Base-by-base conservation (phyloP, 2,888 invertebrate species). In the Yponomeuta malinellus region DNA sequence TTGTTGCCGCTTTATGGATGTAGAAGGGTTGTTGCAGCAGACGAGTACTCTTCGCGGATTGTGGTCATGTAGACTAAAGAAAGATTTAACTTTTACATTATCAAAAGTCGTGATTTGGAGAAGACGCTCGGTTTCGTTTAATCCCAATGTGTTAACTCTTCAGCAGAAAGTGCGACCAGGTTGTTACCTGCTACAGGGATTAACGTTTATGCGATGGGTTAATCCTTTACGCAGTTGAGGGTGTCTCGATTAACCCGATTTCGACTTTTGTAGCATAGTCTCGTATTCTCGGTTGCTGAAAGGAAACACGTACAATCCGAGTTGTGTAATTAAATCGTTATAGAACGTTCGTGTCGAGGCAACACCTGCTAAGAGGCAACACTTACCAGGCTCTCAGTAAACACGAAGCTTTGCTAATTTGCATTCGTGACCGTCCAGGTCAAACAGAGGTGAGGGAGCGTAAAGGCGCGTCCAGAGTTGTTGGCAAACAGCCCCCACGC, bases 1-100 rank as follows among this genome's bases (percentile, higher is more conserved):
- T 92, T 92, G 91, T 89, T 81, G 85, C 83, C 86, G 90, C 87
- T 87, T 89, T 88, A 88, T 88, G 83, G 86, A 87, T 87, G 88
- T 89, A 87, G 90, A 91, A 90, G 90, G 91, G 91, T 90, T 90
- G 87, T 82, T 82, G 83, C 83, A 84, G 86, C 87, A 84, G 81
- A 81, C 78, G 80, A 83, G 88, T 86, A 87, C n/a, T 59, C 52
- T 59, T 15, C 15, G 5, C 37, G 67, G 71, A 89, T 88, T 90
- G 89, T 86, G 89, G 89, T 88, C 88, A 89, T 89, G 88, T 88
- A 80, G 89, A 88, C 87, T 88, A 79, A 84, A 87, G 88, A 88
- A 87, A 84, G 88, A 84, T 87, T 86, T 89, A 87, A 10, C 10
- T 48, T 64, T 23, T 10, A 12, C 37, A 63, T 37, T 63, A 63